Evolutionary conservation across 1,140 invertebrate genomes (phyloP).

Genomic region (Calycopis cecrops): DNA sequence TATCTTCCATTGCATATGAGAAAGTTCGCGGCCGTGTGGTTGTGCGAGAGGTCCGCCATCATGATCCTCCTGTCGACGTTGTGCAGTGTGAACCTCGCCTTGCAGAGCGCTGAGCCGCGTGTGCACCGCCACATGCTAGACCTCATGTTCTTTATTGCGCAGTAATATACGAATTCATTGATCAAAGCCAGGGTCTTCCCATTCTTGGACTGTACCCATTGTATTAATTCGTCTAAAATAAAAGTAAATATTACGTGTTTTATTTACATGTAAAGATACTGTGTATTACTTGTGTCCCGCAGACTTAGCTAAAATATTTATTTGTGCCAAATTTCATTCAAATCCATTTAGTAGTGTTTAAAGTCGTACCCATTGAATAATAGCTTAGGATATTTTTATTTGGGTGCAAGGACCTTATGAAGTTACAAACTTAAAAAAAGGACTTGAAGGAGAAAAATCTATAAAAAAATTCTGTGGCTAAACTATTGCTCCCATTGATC

Average conservation of each 20-base stretch:
- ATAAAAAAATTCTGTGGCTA: too few species aligned
- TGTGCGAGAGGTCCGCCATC: conserved; percentile 18
- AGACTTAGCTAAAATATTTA: not conserved
- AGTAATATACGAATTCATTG: conserved; percentile 2
- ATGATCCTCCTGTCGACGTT: conserved; percentile 16
- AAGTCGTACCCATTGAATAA: too few species aligned
- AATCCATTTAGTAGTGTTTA: too few species aligned
- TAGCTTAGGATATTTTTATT: too few species aligned
- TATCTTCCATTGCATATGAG: conserved; percentile 29
- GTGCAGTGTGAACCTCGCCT: conserved; percentile 10
- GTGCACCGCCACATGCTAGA: conserved; percentile 15
- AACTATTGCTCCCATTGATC: too few species aligned
- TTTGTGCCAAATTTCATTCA: not conserved
- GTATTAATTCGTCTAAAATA: conserved; percentile 6
- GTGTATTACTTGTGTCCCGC: not conserved
- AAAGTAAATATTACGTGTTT: not conserved
- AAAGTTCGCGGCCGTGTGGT: conserved; percentile 23
- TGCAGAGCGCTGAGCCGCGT: conserved; percentile 5
- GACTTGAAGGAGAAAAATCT: too few species aligned
- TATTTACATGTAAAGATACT: too few species aligned
- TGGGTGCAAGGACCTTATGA: too few species aligned
- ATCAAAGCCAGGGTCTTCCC: conserved; percentile 12
- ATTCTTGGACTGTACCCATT: conserved; percentile 5
- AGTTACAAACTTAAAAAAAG: too few species aligned
- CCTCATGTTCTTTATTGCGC: conserved; percentile 1